Percentiles rank a stretch among this genome's conserved stretches.
Evolutionary conservation across 2,888 invertebrate genomes (phyloP).

Genomic region (Hydropsyche betteni): DNA sequence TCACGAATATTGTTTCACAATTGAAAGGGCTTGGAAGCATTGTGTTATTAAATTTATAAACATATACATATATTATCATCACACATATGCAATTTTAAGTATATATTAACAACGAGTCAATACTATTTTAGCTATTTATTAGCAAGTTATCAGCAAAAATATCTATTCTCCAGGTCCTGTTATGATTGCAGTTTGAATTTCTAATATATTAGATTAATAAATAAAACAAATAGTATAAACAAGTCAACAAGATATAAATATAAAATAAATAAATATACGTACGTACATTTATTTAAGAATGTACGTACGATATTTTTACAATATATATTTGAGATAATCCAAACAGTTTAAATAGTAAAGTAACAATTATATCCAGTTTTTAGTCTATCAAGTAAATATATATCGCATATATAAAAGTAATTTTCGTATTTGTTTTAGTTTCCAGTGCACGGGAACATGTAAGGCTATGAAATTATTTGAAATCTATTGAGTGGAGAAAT

Average conservation of each 20-base stretch:
- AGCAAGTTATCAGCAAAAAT: slow-evolving; percentile 46
- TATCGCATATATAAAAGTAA: too few species aligned
- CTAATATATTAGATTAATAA: slow-evolving; percentile 13
- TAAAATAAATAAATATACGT: slow-evolving; percentile 22
- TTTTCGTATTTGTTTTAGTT: too few species aligned
- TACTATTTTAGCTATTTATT: slow-evolving; percentile 31
- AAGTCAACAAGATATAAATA: slow-evolving; percentile 45
- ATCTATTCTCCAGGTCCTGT: slow-evolving; percentile 8
- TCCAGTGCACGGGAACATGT: too few species aligned
- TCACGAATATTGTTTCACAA: slow-evolving; percentile 26
- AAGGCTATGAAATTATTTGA: too few species aligned
- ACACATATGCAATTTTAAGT: slow-evolving; percentile 10
- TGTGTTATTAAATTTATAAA: not conserved
- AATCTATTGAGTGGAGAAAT: too few species aligned
- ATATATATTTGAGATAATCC: too few species aligned
- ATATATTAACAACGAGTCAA: slow-evolving; percentile 3
- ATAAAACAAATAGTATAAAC: slow-evolving; percentile 40
- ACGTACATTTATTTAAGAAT: not conserved
- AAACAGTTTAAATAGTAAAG: too few species aligned
- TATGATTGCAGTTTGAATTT: slow-evolving; percentile 20
- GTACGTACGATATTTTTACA: not conserved
- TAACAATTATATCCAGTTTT: too few species aligned
- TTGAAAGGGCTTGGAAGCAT: slow-evolving; percentile 36
- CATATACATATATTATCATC: slow-evolving; percentile 3
- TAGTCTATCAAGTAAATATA: too few species aligned